Conservation (phyloP, 2,797 vertebrate species). For the Neosilurus hyrtlii region DNA sequence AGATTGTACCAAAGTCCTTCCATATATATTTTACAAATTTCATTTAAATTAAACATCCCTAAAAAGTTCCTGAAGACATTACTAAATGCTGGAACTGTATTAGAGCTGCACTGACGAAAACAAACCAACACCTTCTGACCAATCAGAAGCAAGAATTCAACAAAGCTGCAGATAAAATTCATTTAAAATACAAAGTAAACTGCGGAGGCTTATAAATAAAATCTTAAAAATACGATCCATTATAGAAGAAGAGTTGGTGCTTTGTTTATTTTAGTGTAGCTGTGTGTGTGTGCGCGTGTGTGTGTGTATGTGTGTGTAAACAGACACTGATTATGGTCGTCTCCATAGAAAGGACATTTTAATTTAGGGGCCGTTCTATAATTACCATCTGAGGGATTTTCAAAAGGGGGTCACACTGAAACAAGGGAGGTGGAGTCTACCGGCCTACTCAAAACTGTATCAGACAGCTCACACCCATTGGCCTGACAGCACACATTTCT, state of each 20-base stretch:
- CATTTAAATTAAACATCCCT: not conserved
- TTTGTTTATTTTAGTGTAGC: not conserved
- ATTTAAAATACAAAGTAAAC: not conserved
- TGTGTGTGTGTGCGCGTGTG: conserved; percentile 14
- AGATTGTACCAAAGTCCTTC: not conserved
- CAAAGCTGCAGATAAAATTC: not conserved
- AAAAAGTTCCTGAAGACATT: not conserved
- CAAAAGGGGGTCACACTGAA: conserved; percentile 26
- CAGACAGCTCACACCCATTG: not conserved
- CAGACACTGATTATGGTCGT: conserved; percentile 21
- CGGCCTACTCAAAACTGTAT: conserved; percentile 5
- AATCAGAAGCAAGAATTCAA: not conserved
- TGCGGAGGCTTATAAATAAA: not conserved
- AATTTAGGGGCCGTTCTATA: conserved; percentile 40
- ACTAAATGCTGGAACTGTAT: not conserved
- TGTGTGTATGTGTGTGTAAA: conserved; percentile 19
- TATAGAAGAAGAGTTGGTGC: not conserved
- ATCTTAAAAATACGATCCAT: not conserved
- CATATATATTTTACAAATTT: not conserved
- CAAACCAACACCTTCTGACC: not conserved
- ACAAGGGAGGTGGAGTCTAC: conserved; percentile 7
- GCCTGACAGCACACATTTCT: conserved; percentile 13
- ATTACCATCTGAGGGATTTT: conserved; percentile 39
- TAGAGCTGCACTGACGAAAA: not conserved
- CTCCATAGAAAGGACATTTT: conserved; percentile 34